These are phyloP conservation scores for Ips typographus DNA, from an alignment of 1,140 invertebrate genomes.

Conservation along the genomic window DNA sequence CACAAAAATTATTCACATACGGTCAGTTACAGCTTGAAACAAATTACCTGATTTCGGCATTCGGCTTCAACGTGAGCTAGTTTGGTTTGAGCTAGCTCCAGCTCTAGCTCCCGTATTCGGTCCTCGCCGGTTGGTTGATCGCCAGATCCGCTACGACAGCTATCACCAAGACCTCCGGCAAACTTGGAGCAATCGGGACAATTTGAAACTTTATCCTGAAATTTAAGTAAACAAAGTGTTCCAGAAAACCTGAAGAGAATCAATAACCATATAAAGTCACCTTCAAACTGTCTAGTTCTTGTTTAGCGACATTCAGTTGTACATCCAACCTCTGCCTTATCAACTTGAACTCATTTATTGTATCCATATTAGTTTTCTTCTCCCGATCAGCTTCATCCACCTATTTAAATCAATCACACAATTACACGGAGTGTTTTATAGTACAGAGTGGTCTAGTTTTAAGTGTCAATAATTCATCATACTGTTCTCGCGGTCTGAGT, in stretches of 20 bases:
- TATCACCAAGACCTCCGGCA: conserved; percentile 16
- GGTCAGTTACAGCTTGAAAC: background rate
- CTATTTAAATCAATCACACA: background rate
- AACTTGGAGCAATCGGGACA: conserved; percentile 57
- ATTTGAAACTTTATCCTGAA: conserved; percentile 58
- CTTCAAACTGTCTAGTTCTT: conserved; percentile 60
- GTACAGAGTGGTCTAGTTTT: too few relatives aligned
- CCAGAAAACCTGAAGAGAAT: background rate
- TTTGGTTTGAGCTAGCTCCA: conserved; percentile 95
- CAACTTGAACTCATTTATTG: conserved; percentile 91
- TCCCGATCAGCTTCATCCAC: conserved; percentile 40
- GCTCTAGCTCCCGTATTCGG: conserved; percentile 85
- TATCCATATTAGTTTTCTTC: conserved; percentile 63
- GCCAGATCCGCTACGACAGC: conserved; percentile 13
- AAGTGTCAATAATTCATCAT: too few relatives aligned
- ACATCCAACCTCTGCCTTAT: conserved; percentile 87
- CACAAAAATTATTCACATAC: background rate
- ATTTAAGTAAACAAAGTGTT: conserved; percentile 18
- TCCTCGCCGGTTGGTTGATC: conserved; percentile 46
- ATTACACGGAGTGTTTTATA: too few relatives aligned
- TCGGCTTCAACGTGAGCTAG: conserved; percentile 95
- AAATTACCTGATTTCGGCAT: conserved; percentile 85
- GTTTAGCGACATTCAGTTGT: conserved; percentile 70
- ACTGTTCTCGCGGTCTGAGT: too few relatives aligned
- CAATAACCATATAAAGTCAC: conserved; percentile 50